Percentiles rank a stretch among this genome's conserved stretches.
These are phyloP conservation scores for Drepana falcataria DNA, from an alignment of 2,888 invertebrate genomes.

Conservation along the genomic window DNA sequence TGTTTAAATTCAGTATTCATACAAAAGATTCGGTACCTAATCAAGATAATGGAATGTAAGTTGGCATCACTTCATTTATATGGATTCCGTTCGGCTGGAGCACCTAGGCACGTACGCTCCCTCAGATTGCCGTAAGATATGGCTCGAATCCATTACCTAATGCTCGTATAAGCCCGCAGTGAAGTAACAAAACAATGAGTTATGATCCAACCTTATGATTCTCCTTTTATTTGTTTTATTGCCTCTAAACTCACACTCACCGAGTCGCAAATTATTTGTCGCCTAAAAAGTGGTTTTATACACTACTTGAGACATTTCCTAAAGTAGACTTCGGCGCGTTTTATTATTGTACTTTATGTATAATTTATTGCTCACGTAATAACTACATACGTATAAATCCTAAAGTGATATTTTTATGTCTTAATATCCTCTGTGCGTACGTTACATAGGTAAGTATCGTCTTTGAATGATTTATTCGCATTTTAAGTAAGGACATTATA, in stretches of 20 bases:
- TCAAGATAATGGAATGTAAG: background rate
- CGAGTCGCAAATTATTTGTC: slow-evolving; percentile 43
- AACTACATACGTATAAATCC: background rate
- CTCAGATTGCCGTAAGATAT: slow-evolving; percentile 46
- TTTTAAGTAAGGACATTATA: background rate
- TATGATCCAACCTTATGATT: slow-evolving; percentile 59
- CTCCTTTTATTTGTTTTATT: slow-evolving; percentile 66
- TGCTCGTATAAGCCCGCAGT: slow-evolving; percentile 54
- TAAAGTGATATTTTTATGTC: background rate
- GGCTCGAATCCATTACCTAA: slow-evolving; percentile 67
- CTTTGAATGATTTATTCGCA: background rate
- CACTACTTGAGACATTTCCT: slow-evolving; percentile 36
- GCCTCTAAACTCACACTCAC: slow-evolving; percentile 53
- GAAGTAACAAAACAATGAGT: slow-evolving; percentile 66
- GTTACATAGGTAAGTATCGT: background rate
- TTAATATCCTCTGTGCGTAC: background rate
- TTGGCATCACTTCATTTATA: background rate
- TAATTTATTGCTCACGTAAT: slow-evolving; percentile 28
- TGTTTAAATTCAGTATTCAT: too few species aligned
- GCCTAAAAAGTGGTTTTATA: slow-evolving; percentile 33
- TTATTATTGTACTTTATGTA: slow-evolving; percentile 20
- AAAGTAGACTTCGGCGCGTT: slow-evolving; percentile 24
- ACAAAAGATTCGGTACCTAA: background rate
- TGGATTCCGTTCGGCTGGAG: background rate
- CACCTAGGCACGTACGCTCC: slow-evolving; percentile 32